Evolutionary conservation across 2,113 vertebrate genomes (phyloP), one percentile per base, ranked within the genome.

Genomic region (Butorides virescens): DNA sequence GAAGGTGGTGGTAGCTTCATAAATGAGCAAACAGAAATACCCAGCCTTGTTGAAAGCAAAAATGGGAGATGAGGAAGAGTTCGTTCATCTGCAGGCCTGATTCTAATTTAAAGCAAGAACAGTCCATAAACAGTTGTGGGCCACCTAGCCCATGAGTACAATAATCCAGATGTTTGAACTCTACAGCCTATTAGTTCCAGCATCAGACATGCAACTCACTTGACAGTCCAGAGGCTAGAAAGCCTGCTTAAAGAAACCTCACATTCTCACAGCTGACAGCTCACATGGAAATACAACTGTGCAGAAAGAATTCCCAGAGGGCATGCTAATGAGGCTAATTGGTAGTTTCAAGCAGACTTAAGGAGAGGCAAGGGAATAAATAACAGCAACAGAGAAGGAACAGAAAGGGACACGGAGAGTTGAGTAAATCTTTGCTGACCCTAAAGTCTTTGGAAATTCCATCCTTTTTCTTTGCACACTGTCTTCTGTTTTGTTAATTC

Each of bases 261-360:
- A 2, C 44, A 12, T 23, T 67, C 32, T 61, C 53, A 20, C 49
- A 91, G 96, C 92, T 92, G 90, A 85, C 49, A 94, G 91, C 93
- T 84, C 76, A 82, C 95, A 55, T 32, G 72, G 87, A 90, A 96
- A 88, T 5, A 75, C 39, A 96, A 97, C 93, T 80, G 93, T 88
- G 83, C 87, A 91, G 79, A 85, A 92, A 86, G 88, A 92, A 88
- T 86, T 94, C 88, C 94, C 26, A 0, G 36, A 95, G 95, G 81
- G 72, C 80, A 96, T 95, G 92, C 92, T 97, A 98, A 98, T 95
- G 90, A 97, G 91, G 46, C 82, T 96, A 90, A 90, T 92, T 97
- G 86, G 93, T 84, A 96, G 81, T 42, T 95, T 78, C 75, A 59
- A 94, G 82, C 68, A 94, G 90, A 92, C 88, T 96, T 77, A 76